phyloP scores from a whole-genome alignment of 2,888 invertebrate genomes.

The Archips xylosteana region DNA sequence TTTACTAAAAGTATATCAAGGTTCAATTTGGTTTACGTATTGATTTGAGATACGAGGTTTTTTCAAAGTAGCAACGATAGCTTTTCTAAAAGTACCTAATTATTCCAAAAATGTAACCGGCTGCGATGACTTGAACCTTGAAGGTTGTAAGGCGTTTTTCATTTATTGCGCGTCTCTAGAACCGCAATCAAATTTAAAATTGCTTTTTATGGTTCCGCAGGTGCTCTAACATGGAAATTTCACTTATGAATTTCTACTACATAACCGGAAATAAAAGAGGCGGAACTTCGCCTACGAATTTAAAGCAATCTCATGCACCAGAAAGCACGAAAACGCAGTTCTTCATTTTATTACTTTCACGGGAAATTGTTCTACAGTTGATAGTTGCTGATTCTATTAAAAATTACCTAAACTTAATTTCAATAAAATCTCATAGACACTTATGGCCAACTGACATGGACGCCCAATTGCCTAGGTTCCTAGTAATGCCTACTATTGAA shows the following conservation, averaged over 20 bases:
- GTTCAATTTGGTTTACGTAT: too few relatives aligned
- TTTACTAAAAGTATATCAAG: too few relatives aligned
- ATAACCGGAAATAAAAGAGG: conserved; percentile 21
- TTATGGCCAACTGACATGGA: too few relatives aligned
- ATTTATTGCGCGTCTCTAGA: conserved; percentile 2
- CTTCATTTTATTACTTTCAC: not conserved
- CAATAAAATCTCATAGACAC: too few relatives aligned
- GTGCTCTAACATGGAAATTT: conserved; percentile 33
- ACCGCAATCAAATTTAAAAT: conserved; percentile 33
- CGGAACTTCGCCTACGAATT: conserved; percentile 28
- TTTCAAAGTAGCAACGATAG: not conserved
- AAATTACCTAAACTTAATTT: too few relatives aligned
- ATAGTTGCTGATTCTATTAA: not conserved
- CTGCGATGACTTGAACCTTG: not conserved
- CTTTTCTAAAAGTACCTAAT: not conserved
- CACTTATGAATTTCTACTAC: conserved; percentile 13
- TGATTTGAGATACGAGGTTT: too few relatives aligned
- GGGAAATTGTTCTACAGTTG: not conserved
- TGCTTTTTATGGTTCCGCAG: conserved; percentile 33
- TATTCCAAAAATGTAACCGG: not conserved
- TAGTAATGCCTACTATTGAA: too few relatives aligned
- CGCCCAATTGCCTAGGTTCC: too few relatives aligned
- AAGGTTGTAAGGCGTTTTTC: not conserved
- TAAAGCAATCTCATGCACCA: conserved; percentile 25
- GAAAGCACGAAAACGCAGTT: conserved; percentile 11